Conservation (phyloP, 2,113 vertebrate species). For the Catagonus wagneri region DNA sequence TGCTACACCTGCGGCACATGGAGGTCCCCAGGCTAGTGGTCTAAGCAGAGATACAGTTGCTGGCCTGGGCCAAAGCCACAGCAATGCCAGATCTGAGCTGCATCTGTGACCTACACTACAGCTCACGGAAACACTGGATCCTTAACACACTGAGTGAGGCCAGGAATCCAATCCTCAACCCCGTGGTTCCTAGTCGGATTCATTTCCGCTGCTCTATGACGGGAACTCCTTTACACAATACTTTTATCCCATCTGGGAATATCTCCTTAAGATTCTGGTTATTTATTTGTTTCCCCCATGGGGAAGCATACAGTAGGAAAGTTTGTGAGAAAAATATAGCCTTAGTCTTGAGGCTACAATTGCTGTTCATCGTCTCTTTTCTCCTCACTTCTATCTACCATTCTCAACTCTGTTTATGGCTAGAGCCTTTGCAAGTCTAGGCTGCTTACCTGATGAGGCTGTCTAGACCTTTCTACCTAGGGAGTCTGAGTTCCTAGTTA, state of each 20-base stretch:
- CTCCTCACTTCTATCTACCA: background rate
- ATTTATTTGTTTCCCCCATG: background rate
- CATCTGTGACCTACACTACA: too few relatives aligned
- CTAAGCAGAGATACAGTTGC: too few relatives aligned
- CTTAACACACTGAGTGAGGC: too few relatives aligned
- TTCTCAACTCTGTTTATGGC: background rate
- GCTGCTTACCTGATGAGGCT: background rate
- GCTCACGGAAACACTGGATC: too few relatives aligned
- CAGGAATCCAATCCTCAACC: too few relatives aligned
- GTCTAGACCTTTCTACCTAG: background rate
- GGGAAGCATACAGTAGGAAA: background rate
- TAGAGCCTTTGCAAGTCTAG: background rate
- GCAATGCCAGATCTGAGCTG: too few relatives aligned
- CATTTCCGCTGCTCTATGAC: too few relatives aligned
- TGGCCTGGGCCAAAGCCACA: too few relatives aligned
- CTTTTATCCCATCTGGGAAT: background rate
- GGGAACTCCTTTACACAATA: too few relatives aligned
- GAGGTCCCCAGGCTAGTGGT: too few relatives aligned
- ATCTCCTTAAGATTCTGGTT: background rate
- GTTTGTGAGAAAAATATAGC: background rate
- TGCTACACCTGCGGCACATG: too few relatives aligned
- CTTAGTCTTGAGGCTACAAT: background rate
- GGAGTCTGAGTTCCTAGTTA: background rate
- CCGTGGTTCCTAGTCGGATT: too few relatives aligned
- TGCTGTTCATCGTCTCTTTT: background rate